These are phyloP conservation scores for Notarius lentiginosus DNA, from an alignment of 2,113 vertebrate species.

Conservation along the genomic window DNA sequence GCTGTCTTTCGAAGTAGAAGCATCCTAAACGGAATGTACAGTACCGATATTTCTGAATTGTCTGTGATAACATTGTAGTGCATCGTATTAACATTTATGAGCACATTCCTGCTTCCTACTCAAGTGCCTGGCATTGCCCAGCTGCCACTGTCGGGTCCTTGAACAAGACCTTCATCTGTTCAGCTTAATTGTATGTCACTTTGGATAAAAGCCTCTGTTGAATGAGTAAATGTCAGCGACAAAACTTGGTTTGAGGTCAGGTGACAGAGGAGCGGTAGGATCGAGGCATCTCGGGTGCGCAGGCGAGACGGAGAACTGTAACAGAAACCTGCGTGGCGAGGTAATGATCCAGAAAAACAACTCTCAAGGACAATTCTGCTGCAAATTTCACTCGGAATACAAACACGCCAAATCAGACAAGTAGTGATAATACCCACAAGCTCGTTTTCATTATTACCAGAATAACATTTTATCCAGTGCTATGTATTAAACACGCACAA, in stretches of 20 bases:
- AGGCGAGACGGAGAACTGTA: not conserved
- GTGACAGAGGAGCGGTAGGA: not conserved
- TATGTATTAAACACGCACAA: not conserved
- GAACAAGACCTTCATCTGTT: constrained; percentile 1
- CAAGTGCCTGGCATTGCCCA: not conserved
- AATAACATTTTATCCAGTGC: not conserved
- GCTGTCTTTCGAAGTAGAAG: not conserved
- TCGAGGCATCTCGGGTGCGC: not conserved
- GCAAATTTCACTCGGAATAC: not conserved
- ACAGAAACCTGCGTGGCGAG: not conserved
- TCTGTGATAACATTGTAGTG: not conserved
- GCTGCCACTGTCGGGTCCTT: not conserved
- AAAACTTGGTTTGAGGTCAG: not conserved
- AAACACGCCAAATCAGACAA: not conserved
- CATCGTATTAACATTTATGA: not conserved
- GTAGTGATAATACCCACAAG: not conserved
- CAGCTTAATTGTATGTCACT: not conserved
- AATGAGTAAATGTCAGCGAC: not conserved
- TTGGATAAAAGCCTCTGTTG: not conserved
- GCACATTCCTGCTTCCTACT: not conserved
- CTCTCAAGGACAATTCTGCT: constrained; percentile 11
- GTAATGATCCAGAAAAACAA: not conserved
- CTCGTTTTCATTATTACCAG: not conserved
- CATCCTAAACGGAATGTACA: not conserved
- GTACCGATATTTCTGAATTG: not conserved